These are phyloP conservation scores for Hypsopygia costalis DNA, from an alignment of 2,888 invertebrate genomes.

Conservation along the genomic window DNA sequence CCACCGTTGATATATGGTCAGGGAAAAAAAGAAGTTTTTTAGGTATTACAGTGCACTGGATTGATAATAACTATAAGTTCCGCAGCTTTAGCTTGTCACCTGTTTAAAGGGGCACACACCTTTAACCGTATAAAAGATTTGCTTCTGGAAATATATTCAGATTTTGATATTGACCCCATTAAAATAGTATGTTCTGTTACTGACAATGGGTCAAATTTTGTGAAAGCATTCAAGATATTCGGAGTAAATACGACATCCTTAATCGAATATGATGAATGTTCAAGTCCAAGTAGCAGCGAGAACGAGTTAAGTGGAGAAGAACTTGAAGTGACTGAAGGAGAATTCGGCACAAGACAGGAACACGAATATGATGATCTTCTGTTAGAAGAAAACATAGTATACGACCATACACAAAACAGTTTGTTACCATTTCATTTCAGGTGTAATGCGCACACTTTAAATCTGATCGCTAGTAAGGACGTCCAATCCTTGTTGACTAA, in stretches of 20 bases:
- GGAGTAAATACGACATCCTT: constrained; percentile 13
- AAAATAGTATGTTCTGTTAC: constrained; percentile 12
- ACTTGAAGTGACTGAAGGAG: too few species aligned
- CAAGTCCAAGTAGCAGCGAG: constrained; percentile 8
- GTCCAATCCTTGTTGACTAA: constrained; percentile 10
- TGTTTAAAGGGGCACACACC: constrained; percentile 15
- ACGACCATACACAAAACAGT: constrained; percentile 10
- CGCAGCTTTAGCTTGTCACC: constrained; percentile 15
- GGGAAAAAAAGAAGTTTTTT: constrained; percentile 12
- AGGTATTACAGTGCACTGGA: constrained; percentile 20
- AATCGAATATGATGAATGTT: constrained; percentile 11
- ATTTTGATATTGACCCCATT: constrained; percentile 10
- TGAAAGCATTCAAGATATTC: constrained; percentile 16
- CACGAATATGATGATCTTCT: too few species aligned
- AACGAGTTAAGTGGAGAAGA: too few species aligned
- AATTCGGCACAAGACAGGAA: too few species aligned
- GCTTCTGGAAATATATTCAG: constrained; percentile 12
- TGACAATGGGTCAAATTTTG: constrained; percentile 17
- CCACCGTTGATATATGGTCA: constrained; percentile 17
- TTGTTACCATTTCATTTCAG: constrained; percentile 12
- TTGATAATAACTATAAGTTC: constrained; percentile 14
- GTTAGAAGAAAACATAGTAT: constrained; percentile 5
- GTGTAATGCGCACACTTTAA: constrained; percentile 11
- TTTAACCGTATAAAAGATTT: constrained; percentile 12
- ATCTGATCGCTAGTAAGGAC: constrained; percentile 12